Base-by-base conservation (phyloP, 2,797 vertebrate species). In the Eutrigla gurnardus region DNA sequence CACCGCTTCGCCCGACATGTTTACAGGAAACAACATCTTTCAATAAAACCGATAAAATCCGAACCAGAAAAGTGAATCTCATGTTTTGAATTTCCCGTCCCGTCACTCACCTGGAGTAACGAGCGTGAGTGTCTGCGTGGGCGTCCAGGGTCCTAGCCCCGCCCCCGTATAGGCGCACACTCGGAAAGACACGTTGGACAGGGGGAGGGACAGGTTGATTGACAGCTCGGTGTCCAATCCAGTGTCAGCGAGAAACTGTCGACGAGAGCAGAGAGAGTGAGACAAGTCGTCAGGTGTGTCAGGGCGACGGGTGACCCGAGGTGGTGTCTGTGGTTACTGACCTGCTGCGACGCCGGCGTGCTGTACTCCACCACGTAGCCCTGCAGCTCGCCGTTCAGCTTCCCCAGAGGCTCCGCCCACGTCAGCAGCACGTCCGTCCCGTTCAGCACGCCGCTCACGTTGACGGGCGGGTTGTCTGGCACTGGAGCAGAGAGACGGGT, bases 281-380 rank as follows among this genome's bases (percentile, higher is more conserved):
- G 15, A 25, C 9, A 0, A 25, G 25, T 25, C 25, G 36, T 75
- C 37, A 77, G 11, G 25, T 25, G 25, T 25, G 25, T 25, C 25
- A 25, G 25, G 25, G 25, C 25, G 25, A 25, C 25, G 25, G 25
- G 25, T 25, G 25, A 25, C 2, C 25, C 25, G 25, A 25, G 25
- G 25, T 25, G 25, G 25, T 25, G 25, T 25, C 25, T 25, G 25
- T 25, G 25, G 25, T 25, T 25, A 53, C 85, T 82, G 40, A 98
- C 97, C 96, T 94, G 94, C 0, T 91, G 88, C 0, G 68, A 65
- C 52, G 91, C 87, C 2, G 95, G 94, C 8, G 92, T 90, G 73
- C 92, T 95, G 85, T 97, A 97, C 53, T 96, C 94, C 89, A 97
- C 88, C 79, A 89, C 86, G 89, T 96, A 98, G 35, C 97, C 97